Base-by-base conservation (phyloP, 2,797 vertebrate species). In the Pipistrellus pipistrellus region DNA sequence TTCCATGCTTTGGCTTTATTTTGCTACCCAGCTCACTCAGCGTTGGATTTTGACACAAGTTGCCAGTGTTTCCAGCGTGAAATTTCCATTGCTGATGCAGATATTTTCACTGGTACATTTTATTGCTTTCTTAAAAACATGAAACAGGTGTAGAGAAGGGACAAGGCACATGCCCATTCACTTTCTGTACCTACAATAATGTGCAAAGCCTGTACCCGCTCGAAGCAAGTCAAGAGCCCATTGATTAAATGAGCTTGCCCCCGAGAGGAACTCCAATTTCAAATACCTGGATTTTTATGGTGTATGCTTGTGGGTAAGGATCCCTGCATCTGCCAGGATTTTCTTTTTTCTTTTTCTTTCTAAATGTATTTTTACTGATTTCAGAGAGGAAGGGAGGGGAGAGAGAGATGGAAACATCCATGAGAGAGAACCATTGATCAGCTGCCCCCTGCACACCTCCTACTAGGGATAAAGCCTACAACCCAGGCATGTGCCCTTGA, bases 341-440 rank as follows among this genome's bases (percentile, higher is more conserved):
- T 96, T 95, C 84, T 64, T 94, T 51, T 12, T 48, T 48, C 90
- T 96, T 93, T 80, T 59, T 94, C 18, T 53, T 55, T 55, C 20
- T 55, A 55, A 55, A 55, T 23, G 18, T 10, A 55, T 21, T 23
- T 55, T 55, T 55, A 55, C 53, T 55, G 53, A 55, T 23, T 55
- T 55, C 53, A 55, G 53, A 55, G 53, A 55, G 20, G 53, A 55
- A 55, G 53, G 53, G 53, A 55, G 8, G 3, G 8, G 53, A 8
- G 53, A 55, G 53, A 55, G 8, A 55, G 53, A 55, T 55, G 21
- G 21, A 55, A 55, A 23, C 21, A 23, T 9, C 21, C 8, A 55
- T 55, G 53, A 23, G 8, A 55, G 20, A 55, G 53, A 55, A 55
- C 53, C 53, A 23, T 55, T 23, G 21, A 23, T 55, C 53, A 55